These are phyloP conservation scores for Argya squamiceps DNA, from an alignment of 2,797 vertebrate genomes.

Conservation along the genomic window DNA sequence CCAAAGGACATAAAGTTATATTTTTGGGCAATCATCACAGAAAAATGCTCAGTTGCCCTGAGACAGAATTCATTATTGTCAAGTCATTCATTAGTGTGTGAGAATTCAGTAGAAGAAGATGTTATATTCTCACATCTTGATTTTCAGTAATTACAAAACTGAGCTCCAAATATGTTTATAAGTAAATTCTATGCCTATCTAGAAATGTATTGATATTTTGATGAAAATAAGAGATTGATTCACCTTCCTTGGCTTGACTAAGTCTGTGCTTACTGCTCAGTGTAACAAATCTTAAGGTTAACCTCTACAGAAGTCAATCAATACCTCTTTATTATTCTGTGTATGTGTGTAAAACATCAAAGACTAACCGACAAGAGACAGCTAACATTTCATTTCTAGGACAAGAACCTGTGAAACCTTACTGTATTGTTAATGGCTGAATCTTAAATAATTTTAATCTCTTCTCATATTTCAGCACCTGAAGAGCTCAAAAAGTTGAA, in stretches of 20 bases:
- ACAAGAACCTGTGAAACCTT: not conserved
- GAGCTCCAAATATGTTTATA: not conserved
- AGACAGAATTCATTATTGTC: not conserved
- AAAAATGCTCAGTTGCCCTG: not conserved
- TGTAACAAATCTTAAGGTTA: slow-evolving; percentile 64
- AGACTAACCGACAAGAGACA: slow-evolving; percentile 45
- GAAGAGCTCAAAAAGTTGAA: not conserved
- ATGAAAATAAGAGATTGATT: slow-evolving; percentile 30
- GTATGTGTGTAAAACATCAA: slow-evolving; percentile 50
- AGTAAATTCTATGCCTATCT: not conserved
- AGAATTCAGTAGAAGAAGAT: not conserved
- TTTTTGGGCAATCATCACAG: not conserved
- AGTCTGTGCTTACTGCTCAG: slow-evolving; percentile 11
- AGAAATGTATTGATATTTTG: not conserved
- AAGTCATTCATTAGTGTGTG: not conserved
- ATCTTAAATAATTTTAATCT: slow-evolving; percentile 21
- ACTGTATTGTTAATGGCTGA: not conserved
- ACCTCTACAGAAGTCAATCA: slow-evolving; percentile 58
- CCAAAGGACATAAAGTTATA: not conserved
- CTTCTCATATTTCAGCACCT: not conserved
- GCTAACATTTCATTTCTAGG: slow-evolving; percentile 50
- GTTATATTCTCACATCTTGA: not conserved
- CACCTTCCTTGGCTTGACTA: not conserved
- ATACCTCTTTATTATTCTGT: slow-evolving; percentile 65
- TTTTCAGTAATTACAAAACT: not conserved